Conservation (phyloP, 2,797 vertebrate genomes). For the Cossypha heuglini region DNA sequence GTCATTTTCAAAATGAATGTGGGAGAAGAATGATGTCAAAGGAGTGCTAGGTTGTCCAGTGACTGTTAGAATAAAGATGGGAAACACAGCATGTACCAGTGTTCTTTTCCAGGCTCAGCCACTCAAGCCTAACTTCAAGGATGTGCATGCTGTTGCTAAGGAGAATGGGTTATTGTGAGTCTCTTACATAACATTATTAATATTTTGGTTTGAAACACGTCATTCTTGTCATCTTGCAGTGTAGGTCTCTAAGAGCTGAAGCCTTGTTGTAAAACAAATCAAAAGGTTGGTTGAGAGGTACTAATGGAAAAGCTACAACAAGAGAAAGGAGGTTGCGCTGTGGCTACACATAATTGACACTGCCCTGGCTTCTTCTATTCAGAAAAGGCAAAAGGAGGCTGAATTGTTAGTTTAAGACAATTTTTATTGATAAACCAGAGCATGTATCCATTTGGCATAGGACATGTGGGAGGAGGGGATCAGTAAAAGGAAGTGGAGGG, state of each 20-base stretch:
- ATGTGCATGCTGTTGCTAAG: neutral
- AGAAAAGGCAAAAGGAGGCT: neutral
- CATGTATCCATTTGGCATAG: neutral
- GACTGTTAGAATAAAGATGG: neutral
- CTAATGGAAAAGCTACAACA: neutral
- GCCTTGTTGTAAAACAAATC: neutral
- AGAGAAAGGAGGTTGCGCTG: neutral
- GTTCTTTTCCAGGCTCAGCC: neutral
- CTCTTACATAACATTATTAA: neutral
- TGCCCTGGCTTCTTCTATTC: neutral
- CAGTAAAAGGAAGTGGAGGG: neutral
- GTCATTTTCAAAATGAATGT: neutral
- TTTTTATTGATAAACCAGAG: neutral
- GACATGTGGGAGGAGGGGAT: neutral
- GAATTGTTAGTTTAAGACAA: neutral
- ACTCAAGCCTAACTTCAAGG: neutral
- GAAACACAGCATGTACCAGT: rapidly evolving
- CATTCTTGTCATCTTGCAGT: neutral
- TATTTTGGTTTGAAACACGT: neutral
- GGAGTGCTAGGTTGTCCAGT: rapidly evolving
- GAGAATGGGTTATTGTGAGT: neutral
- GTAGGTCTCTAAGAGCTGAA: neutral
- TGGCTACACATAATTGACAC: neutral
- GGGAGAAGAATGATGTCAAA: neutral
- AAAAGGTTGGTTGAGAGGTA: neutral